Percentiles rank a stretch among this genome's conserved stretches.
Conservation (phyloP, 2,797 vertebrate genomes). For the Gymnocypris eckloni region DNA sequence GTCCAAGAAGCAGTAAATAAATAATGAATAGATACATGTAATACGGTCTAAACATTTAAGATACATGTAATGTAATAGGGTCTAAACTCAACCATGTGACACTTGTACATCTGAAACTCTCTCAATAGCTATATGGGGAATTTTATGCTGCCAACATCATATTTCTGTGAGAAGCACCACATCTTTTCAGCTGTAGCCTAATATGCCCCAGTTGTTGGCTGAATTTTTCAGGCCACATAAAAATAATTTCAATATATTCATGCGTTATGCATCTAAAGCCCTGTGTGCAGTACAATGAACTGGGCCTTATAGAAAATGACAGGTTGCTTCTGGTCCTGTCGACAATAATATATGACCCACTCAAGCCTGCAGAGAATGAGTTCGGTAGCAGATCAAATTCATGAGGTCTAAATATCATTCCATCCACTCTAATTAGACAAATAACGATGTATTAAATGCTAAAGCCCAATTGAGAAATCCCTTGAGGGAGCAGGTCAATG, state of each 20-base stretch:
- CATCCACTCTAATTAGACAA: constrained; percentile 81
- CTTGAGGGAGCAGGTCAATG: constrained; percentile 73
- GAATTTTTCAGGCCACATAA: not conserved
- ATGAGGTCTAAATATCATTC: constrained; percentile 83
- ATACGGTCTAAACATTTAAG: not conserved
- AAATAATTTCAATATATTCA: constrained; percentile 17
- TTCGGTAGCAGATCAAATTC: constrained; percentile 57
- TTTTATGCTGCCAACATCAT: not conserved
- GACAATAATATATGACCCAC: constrained; percentile 44
- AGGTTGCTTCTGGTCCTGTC: constrained; percentile 57
- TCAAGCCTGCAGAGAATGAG: constrained; percentile 43
- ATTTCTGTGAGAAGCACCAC: not conserved
- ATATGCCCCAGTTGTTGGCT: constrained; percentile 6
- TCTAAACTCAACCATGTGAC: not conserved
- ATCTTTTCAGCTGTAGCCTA: constrained; percentile 13
- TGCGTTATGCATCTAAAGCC: constrained; percentile 1
- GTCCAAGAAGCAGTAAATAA: not conserved
- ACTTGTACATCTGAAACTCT: not conserved
- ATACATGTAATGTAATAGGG: not conserved
- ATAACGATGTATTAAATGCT: constrained; percentile 76
- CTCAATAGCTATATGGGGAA: not conserved
- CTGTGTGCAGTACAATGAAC: not conserved
- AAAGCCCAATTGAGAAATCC: constrained; percentile 61
- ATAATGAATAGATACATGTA: not conserved
- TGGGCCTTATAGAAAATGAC: constrained; percentile 47